Base-by-base conservation (phyloP, 2,797 vertebrate genomes). In the Sebastes baramenuke region DNA sequence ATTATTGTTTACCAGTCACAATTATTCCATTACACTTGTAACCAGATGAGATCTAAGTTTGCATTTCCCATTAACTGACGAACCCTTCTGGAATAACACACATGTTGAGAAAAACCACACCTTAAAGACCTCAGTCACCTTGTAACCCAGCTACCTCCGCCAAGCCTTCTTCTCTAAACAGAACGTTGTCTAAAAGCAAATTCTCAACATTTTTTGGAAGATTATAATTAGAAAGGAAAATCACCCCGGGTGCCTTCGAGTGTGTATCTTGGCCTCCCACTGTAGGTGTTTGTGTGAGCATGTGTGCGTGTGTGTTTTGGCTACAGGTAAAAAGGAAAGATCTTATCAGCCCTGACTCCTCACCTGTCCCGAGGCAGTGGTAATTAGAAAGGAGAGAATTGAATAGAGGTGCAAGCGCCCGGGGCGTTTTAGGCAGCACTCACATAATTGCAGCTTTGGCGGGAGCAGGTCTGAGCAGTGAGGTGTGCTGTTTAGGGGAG, bases 321-420 rank as follows among this genome's bases (percentile, higher is more conserved):
- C 94, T 96, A 95, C 94, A 96, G 93, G 95, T 96, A 96, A 96
- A 95, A 95, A 94, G 94, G 93, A 82, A 95, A 96, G 95, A 96
- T 98, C 93, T 96, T 97, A 97, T 96, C 96, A 80, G 88, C 92
- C 79, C 95, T 94, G 95, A 96, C 97, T 97, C 97, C 95, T 97
- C 95, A 97, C 97, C 96, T 96, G 95, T 97, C 96, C 96, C 85
- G 75, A 92, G 96, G 95, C 96, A 88, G 92, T 81, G 67, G 78
- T 97, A 97, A 97, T 98, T 97, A 97, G 94, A 96, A 95, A 94
- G 96, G 94, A 97, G 96, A 95, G 96, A 95, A 96, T 94, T 95
- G 96, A 96, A 96, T 96, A 94, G 92, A 86, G 87, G 87, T 92
- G 93, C 91, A 76, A 95, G 93, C 88, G 92, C 96, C 95, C 82